Percentiles rank a stretch among this genome's conserved stretches.
phyloP scores from a whole-genome alignment of 1,140 invertebrate genomes.

The Drosophila kurseongensis region DNA sequence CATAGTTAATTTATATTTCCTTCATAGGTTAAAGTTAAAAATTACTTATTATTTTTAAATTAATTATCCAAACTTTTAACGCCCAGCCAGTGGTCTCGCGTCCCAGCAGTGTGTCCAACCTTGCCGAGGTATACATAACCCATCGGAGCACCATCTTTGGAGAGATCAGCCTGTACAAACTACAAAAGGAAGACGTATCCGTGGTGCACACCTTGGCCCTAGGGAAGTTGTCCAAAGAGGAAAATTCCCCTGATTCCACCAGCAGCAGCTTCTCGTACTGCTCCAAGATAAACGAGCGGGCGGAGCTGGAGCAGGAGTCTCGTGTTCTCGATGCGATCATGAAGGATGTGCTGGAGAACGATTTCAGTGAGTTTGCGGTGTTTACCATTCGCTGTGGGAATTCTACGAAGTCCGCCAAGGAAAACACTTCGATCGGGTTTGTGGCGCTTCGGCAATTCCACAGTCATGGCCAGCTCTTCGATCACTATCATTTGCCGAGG shows the following conservation, averaged over 20 bases:
- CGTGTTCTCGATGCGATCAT: conserved; percentile 40
- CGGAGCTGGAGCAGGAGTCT: conserved; percentile 33
- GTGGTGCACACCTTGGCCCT: conserved; percentile 8
- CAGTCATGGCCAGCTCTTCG: conserved; percentile 16
- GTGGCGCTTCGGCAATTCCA: conserved; percentile 56
- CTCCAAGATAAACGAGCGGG: conserved; percentile 33
- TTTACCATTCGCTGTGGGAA: conserved; percentile 75
- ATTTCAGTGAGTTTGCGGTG: conserved; percentile 47
- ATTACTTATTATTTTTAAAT: background rate
- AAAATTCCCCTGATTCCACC: rapidly evolving
- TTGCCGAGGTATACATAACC: conserved; percentile 53
- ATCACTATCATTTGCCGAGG: conserved; percentile 53
- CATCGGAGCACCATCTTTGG: conserved; percentile 68
- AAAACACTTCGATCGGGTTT: conserved; percentile 65
- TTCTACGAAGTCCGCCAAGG: conserved; percentile 34
- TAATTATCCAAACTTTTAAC: background rate
- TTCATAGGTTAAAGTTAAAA: background rate
- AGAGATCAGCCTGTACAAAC: conserved; percentile 55
- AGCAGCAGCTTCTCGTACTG: conserved; percentile 25
- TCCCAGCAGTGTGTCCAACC: conserved; percentile 20
- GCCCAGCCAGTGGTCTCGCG: conserved; percentile 47
- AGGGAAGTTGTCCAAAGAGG: background rate
- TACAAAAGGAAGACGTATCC: conserved; percentile 28
- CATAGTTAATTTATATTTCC: too few relatives aligned
- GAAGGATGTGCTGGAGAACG: conserved; percentile 55